Evolutionary conservation across 2,113 vertebrate genomes (phyloP).

Genomic region (Apistogramma diplotaenia): DNA sequence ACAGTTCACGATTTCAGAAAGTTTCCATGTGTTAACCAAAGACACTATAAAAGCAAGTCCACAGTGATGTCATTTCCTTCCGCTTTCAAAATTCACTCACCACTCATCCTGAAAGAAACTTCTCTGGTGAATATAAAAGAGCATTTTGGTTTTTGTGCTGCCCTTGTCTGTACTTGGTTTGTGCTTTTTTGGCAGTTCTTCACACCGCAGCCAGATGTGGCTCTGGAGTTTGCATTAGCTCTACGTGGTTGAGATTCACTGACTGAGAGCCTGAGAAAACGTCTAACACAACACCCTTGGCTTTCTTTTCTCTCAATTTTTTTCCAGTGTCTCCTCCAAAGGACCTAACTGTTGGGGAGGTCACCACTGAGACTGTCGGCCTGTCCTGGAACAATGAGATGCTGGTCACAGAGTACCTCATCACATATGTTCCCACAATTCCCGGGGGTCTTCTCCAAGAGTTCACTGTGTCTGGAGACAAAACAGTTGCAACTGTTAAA

Average conservation of each 20-base stretch:
- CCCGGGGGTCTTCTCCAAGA: slow-evolving; percentile 84
- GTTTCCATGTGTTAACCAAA: slow-evolving; percentile 30
- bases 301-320: not conserved
- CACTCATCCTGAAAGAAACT: slow-evolving; percentile 9
- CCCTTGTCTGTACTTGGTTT: slow-evolving; percentile 13
- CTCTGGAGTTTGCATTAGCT: slow-evolving; percentile 56
- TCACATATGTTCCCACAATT: slow-evolving; percentile 85
- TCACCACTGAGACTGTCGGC: slow-evolving; percentile 86
- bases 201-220: slow-evolving; percentile 48
- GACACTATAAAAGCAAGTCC: slow-evolving; percentile 17
- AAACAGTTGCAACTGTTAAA: slow-evolving; percentile 79
- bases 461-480: slow-evolving; percentile 85
- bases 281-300: slow-evolving; percentile 6
- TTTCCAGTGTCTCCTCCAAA: slow-evolving; percentile 89
- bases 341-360: slow-evolving; percentile 82
- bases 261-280: slow-evolving; percentile 18
- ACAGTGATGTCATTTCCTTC: slow-evolving; percentile 40
- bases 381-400: slow-evolving; percentile 91
- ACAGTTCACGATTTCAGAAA: not conserved
- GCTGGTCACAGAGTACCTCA: slow-evolving; percentile 85
- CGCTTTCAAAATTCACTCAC: slow-evolving; percentile 30
- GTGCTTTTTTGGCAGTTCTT: slow-evolving; percentile 35
- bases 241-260: not conserved
- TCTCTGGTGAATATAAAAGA: slow-evolving; percentile 18
- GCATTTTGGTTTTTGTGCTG: not conserved